A percentile compares a stretch with the other conserved stretches of the same genome.
phyloP scores from a whole-genome alignment of 2,113 vertebrate genomes.

The Anguilla rostrata region DNA sequence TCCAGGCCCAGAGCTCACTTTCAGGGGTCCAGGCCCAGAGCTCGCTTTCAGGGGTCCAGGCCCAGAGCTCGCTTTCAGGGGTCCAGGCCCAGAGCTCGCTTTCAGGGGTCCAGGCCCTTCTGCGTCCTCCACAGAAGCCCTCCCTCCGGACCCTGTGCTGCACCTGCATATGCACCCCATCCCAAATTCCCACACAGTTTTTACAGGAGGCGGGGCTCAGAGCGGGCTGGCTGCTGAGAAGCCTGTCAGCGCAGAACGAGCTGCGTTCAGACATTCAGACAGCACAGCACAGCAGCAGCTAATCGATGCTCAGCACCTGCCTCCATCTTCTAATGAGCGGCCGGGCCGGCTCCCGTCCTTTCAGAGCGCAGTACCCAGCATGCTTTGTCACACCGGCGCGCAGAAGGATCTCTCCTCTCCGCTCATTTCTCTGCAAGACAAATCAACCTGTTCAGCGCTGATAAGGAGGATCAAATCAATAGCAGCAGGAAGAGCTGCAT shows the following conservation, averaged over 20 bases:
- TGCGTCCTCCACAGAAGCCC: no score
- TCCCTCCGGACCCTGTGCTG: no score
- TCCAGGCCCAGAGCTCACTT: no score
- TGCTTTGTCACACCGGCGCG: conserved; percentile 1
- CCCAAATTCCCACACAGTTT: no score
- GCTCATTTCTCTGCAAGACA: not conserved
- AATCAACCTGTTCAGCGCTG: conserved; percentile 25
- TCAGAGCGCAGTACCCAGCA: not conserved
- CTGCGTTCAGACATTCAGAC: not conserved
- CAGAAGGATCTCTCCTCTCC: not conserved
- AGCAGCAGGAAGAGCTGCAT: conserved; percentile 1
- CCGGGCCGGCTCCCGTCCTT: not conserved
- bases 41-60: no score
- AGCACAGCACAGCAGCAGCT: not conserved
- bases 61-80: no score
- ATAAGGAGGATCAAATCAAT: conserved; percentile 39
- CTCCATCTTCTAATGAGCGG: not conserved
- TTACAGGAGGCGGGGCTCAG: no score
- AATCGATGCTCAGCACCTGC: not conserved
- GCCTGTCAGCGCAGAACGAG: not conserved
- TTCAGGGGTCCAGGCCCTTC: no score
- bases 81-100: no score
- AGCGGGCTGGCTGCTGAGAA: no score
- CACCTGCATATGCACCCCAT: no score
- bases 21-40: no score